phyloP scores from a whole-genome alignment of 1,140 invertebrate genomes.

The Hypsibius dujardini region DNA sequence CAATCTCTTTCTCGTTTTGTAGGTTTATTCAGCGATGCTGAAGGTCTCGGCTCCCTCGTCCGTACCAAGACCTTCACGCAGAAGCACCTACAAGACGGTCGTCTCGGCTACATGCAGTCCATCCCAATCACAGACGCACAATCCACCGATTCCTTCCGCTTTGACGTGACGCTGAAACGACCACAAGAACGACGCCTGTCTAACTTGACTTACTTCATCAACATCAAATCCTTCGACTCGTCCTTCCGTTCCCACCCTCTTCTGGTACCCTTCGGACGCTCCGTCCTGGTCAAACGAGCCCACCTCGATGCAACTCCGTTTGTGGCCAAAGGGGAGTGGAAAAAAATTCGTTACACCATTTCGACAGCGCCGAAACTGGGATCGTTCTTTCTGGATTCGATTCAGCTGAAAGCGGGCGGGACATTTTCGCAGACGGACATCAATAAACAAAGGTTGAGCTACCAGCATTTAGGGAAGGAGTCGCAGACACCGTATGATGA shows the following conservation, averaged over 20 bases:
- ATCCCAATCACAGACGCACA: neutral
- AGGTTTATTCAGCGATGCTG: neutral
- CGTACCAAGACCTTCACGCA: neutral
- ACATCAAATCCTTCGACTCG: neutral
- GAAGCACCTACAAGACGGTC: slow-evolving; percentile 8
- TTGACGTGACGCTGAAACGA: neutral
- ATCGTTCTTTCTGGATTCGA: neutral
- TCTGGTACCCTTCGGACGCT: neutral
- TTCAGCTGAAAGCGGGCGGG: neutral
- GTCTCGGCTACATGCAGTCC: slow-evolving; percentile 11
- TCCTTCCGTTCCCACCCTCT: neutral
- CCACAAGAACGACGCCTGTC: neutral
- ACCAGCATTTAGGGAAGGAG: neutral
- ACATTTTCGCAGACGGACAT: slow-evolving; percentile 9
- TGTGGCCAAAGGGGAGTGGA: neutral
- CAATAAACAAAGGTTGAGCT: neutral
- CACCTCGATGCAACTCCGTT: slow-evolving; percentile 12
- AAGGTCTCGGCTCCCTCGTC: neutral
- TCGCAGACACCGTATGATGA: neutral
- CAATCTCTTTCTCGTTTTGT: too few relatives aligned
- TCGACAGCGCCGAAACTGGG: slow-evolving; percentile 3
- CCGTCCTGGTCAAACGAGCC: neutral
- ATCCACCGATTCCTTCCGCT: neutral
- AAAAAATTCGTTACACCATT: neutral
- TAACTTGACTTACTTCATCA: neutral